These are phyloP conservation scores for Limnephilus auricula DNA, from an alignment of 2,888 invertebrate species.

Conservation along the genomic window DNA sequence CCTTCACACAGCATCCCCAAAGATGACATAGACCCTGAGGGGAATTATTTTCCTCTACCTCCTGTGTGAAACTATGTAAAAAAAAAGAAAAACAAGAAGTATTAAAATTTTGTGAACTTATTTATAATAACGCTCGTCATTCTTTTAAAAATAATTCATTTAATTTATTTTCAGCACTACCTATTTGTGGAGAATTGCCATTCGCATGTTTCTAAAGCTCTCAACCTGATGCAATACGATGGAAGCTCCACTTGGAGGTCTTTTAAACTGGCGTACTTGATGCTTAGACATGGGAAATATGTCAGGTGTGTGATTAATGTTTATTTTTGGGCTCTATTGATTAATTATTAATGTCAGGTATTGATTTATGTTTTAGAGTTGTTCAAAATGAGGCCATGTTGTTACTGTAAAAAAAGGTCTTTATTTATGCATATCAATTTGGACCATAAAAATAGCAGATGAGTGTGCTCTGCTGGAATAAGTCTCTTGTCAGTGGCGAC, in stretches of 20 bases:
- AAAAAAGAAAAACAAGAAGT: too few relatives aligned
- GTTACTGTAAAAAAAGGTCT: too few relatives aligned
- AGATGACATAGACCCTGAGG: too few relatives aligned
- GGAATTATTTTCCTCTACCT: too few relatives aligned
- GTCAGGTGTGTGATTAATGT: constrained; percentile 32
- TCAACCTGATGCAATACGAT: constrained; percentile 55
- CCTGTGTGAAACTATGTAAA: too few relatives aligned
- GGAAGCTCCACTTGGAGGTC: constrained; percentile 46
- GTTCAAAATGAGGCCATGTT: not conserved
- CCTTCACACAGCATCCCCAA: too few relatives aligned
- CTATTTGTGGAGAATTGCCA: constrained; percentile 48
- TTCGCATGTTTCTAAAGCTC: constrained; percentile 50
- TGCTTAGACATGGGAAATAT: constrained; percentile 48
- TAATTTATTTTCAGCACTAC: constrained; percentile 17
- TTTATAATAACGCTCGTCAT: too few relatives aligned
- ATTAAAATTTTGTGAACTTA: not conserved
- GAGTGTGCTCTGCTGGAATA: not conserved
- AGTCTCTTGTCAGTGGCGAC: too few relatives aligned
- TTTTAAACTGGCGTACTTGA: constrained; percentile 42
- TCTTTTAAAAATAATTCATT: not conserved
- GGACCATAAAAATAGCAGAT: not conserved
- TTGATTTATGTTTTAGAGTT: not conserved
- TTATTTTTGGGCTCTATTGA: not conserved
- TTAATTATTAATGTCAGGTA: not conserved
- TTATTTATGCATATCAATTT: not conserved